Base-by-base conservation (phyloP, 2,113 vertebrate genomes). In the Muscicapa adusta region DNA sequence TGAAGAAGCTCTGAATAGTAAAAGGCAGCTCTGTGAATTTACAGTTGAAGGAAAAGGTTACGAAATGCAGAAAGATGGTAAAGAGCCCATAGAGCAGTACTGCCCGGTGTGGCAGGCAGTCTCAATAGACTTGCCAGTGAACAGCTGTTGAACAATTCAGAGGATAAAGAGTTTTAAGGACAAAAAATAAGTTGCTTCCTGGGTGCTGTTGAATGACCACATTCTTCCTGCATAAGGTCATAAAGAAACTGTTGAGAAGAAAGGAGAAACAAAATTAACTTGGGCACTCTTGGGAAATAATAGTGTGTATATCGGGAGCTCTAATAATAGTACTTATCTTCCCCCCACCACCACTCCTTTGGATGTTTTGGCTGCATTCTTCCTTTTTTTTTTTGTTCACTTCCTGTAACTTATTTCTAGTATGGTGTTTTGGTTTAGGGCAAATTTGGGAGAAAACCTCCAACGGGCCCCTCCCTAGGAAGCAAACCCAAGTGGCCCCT, bases 251-350 rank as follows among this genome's bases (percentile, higher is more conserved):
- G 45, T 68, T 71, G 42, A 73, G 34, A 94, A 91, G 58, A 91
- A 92, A 94, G 42, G 50, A 66, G 80, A 90, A 94, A n/a, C 63
- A 80, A 60, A 92, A 85, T 53, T 86, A 61, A 75, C 26, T 85
- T 53, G 68, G 11, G 28, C 60, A 38, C 13, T 89, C 65, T 77
- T 86, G 47, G 23, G 28, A 74, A 92, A 85, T 88, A 93, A 91
- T 40, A 88, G 25, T 4, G 1, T 42, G 11, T 58, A 47, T 71
- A 50, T 75, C 0, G 4, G 17, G 38, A 73, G 6, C 29, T 84
- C 91, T 94, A 94, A 95, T 71, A 91, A 96, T 92, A 96, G 60
- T 24, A 31, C 58, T 67, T 91, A 83, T 95, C 85, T 93, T 82
- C 79, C 63, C 57, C 81, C 5, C 18, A 24, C 36, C 47, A 70